Base-by-base conservation (phyloP, 2,797 vertebrate species). In the Pogonophryne albipinna region DNA sequence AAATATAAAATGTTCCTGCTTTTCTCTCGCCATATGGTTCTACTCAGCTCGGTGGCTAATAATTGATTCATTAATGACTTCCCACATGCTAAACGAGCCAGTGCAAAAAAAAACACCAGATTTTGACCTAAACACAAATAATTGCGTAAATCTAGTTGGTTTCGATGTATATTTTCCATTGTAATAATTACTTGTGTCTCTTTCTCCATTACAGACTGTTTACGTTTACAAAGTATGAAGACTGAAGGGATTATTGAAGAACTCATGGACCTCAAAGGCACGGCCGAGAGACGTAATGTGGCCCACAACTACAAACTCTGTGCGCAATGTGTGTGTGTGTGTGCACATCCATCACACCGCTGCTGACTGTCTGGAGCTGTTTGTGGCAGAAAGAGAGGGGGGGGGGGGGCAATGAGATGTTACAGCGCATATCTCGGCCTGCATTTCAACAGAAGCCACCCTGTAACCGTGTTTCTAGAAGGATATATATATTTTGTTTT, bases 231-330 rank as follows among this genome's bases (percentile, higher is more conserved):
- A 83, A 90, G 87, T 81, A 79, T 85, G 92, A 93, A 93, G 90
- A 93, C 79, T 85, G 91, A 93, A 88, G 91, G 92, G 91, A 92
- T 91, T 94, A 90, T 91, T 88, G 90, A 91, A 93, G 92, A 93
- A 95, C 90, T 87, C 90, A 82, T 88, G 75, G 89, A 95, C 93
- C 93, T 94, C 94, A 93, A 62, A 86, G 90, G 83, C 84, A 80
- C 74, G 89, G 82, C 82, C 79, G 75, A 87, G 81, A 92, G 79
- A 90, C 81, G 72, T 85, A 86, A 82, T 69, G 90, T 89, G 87
- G 89, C 85, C 82, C 76, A 83, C 78, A 76, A 34, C 83, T 78
- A 83, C 82, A 72, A 52, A 64, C 82, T 85, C 72, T 78, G 19
- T 27, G 59, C 34, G 73, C 55, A 44, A n/a, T 6, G 68, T 50